phyloP scores from a whole-genome alignment of 1,140 invertebrate species.

The Euborellia annulipes region DNA sequence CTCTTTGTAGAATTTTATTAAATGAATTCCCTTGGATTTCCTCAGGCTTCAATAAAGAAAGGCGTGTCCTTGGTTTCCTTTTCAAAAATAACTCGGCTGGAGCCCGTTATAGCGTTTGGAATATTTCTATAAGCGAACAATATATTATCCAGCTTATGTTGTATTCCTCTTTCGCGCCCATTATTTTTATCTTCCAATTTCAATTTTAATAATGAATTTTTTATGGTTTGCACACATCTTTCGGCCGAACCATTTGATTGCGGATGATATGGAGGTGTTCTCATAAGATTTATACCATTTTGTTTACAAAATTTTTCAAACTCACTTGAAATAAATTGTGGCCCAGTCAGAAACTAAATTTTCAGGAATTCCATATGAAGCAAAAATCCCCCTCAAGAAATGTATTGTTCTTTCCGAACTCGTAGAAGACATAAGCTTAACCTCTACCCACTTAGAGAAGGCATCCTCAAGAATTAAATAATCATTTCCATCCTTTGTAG shows the following conservation, averaged over 20 bases:
- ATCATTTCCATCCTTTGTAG: constrained; percentile 9
- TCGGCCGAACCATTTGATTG: constrained; percentile 15
- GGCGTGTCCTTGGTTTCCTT: no score
- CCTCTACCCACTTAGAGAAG: constrained; percentile 16
- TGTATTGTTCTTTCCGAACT: constrained; percentile 12
- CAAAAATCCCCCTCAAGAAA: constrained; percentile 20
- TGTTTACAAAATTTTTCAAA: constrained; percentile 20
- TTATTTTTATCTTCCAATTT: background rate
- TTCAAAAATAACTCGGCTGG: no score
- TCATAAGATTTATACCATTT: constrained; percentile 5
- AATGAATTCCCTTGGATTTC: no score
- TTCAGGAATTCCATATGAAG: constrained; percentile 21
- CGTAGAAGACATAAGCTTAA: constrained; percentile 3
- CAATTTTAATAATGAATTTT: constrained; percentile 1
- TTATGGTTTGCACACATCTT: constrained; percentile 13
- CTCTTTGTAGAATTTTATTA: no score
- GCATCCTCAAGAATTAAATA: constrained; percentile 16
- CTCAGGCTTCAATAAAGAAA: no score
- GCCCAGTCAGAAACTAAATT: constrained; percentile 23
- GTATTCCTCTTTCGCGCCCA: no score
- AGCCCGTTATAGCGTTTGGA: no score
- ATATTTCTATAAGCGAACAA: no score
- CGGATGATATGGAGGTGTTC: constrained; percentile 9
- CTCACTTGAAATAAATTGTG: constrained; percentile 22
- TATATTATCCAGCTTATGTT: no score